phyloP scores from a whole-genome alignment of 2,797 vertebrate genomes.

The Sebastes taczanowskii region DNA sequence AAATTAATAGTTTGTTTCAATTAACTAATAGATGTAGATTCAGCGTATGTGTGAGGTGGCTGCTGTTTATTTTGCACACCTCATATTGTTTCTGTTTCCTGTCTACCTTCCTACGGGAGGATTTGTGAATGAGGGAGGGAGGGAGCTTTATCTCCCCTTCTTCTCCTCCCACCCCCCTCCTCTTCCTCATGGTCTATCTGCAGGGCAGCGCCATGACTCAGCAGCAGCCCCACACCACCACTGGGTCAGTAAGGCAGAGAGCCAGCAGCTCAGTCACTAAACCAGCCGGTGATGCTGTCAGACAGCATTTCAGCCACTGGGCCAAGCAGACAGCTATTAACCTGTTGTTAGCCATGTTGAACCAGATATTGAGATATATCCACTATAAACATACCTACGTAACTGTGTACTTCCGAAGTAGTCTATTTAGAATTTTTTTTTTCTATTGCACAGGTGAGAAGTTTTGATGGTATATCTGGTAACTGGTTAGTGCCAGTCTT shows the following conservation, averaged over 20 bases:
- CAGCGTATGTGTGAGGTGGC: too few relatives aligned
- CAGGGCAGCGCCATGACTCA: slow-evolving; percentile 33
- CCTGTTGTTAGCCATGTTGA: neutral
- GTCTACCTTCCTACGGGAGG: too few relatives aligned
- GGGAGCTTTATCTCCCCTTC: neutral
- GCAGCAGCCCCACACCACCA: slow-evolving; percentile 1
- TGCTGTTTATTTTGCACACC: too few relatives aligned
- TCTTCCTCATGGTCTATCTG: neutral
- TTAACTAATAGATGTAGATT: too few relatives aligned
- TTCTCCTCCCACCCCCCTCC: too few relatives aligned
- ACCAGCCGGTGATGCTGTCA: slow-evolving; percentile 3
- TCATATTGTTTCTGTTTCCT: too few relatives aligned
- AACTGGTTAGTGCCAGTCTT: too few relatives aligned
- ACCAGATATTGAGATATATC: neutral
- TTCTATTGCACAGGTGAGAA: neutral
- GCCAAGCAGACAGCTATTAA: neutral
- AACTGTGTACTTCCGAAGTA: neutral
- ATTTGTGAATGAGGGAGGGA: neutral
- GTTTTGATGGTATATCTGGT: neutral
- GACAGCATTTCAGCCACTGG: neutral
- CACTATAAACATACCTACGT: neutral
- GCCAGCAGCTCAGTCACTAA: neutral
- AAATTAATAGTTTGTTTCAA: too few relatives aligned
- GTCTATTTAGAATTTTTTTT: neutral
- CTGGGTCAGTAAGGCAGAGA: slow-evolving; percentile 18